Base-by-base conservation (phyloP, 2,888 invertebrate genomes). In the Toxonevra muliebris region DNA sequence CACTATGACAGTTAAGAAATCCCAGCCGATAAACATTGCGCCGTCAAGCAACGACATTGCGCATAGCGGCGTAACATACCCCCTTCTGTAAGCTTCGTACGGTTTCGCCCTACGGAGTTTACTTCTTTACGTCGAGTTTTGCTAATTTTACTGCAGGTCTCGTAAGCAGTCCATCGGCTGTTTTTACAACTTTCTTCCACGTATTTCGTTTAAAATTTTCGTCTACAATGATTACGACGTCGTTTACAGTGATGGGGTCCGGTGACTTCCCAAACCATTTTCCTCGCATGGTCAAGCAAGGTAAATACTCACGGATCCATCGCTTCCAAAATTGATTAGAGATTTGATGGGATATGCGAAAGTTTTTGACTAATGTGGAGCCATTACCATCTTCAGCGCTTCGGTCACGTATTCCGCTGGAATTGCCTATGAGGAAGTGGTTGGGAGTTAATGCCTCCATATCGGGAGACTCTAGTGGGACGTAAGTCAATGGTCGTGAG, bases 251-350 rank as follows among this genome's bases (percentile, higher is more conserved):
- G 10, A 68, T 53, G 1, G 63, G 64, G 48, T 57, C n/a, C 3
- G 43, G n/a, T n/a, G 65, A 61, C 15, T n/a, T 52, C 8, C 53
- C 55, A 59, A 69, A 69, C 69, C 66, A 63, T 45, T 69, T 69
- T 1, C n/a, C 17, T 10, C 65, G 62, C 9, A 59, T 13, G 2
- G 65, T 66, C 5, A 66, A 19, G 52, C 53, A 61, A 4, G 53
- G 63, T 15, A 58, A 17, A 42, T 67, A 67, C 42, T 67, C 62
- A 3, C 65, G 68, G 12, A 65, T 30, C 61, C 54, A 64, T 11
- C 62, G 65, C 52, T 61, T 57, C 69, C 69, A 69, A 19, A 61
- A 69, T 52, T 65, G 48, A 61, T 68, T 55, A 11, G 64, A 59
- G 7, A 67, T 19, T 43, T 68, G 61, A 17, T 19, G n/a, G 2